Conservation (phyloP, 2,888 invertebrate genomes). For the Tachina lurida region DNA sequence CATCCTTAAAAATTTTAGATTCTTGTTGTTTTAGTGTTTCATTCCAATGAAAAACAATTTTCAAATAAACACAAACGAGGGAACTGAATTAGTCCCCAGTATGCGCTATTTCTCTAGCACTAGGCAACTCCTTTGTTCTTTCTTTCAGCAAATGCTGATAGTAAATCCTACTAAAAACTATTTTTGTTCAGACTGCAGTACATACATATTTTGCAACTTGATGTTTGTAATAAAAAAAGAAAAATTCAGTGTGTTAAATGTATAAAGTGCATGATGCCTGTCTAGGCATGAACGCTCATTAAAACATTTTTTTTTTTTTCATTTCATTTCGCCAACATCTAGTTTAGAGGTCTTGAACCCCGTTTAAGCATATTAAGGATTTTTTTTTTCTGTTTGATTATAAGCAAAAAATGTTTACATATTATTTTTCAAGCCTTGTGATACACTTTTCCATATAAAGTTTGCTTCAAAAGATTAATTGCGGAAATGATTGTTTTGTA, state of each 20-base stretch:
- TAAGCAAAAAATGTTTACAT: background rate
- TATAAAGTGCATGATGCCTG: conserved; percentile 4
- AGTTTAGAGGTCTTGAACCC: conserved; percentile 73
- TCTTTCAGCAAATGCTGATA: background rate
- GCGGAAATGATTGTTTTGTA: conserved; percentile 68
- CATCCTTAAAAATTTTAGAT: too few species aligned
- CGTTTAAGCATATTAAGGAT: conserved; percentile 60
- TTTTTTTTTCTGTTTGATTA: background rate
- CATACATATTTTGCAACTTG: conserved; percentile 61
- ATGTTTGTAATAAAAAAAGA: conserved; percentile 56
- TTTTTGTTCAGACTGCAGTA: background rate
- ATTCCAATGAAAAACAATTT: too few species aligned
- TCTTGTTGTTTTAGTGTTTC: too few species aligned
- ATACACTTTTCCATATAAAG: conserved; percentile 27
- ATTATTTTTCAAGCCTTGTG: conserved; percentile 40
- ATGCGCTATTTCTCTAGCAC: background rate
- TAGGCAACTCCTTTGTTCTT: conserved; percentile 37
- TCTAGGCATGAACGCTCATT: background rate
- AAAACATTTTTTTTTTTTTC: conserved; percentile 10
- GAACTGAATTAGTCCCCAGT: background rate
- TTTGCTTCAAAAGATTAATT: conserved; percentile 57
- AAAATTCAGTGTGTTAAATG: conserved; percentile 56
- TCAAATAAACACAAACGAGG: too few species aligned
- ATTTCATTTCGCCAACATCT: conserved; percentile 10
- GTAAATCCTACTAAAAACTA: conserved; percentile 12